phyloP scores from a whole-genome alignment of 2,797 vertebrate species.

The Lophotriccus pileatus region DNA sequence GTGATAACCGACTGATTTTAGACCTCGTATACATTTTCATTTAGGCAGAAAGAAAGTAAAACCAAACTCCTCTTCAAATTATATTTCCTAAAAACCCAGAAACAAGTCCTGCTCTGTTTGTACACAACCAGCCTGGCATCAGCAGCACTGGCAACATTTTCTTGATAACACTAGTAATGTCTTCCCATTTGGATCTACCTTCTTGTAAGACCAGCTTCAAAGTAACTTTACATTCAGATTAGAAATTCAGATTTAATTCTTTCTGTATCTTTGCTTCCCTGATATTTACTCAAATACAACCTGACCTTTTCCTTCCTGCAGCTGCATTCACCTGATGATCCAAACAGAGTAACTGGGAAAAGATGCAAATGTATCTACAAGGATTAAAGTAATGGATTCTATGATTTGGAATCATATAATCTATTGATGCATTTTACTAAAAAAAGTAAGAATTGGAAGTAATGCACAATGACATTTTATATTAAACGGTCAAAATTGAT shows the following conservation, averaged over 20 bases:
- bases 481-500: neutral
- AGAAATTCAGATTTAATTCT: neutral
- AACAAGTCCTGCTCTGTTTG: neutral
- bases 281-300: neutral
- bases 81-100: neutral
- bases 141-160: neutral
- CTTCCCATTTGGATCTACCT: neutral
- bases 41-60: neutral
- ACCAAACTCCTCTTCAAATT: neutral
- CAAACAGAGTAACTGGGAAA: neutral
- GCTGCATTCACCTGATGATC: neutral
- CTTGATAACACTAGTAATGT: neutral
- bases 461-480: neutral
- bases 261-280: neutral
- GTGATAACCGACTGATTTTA: neutral
- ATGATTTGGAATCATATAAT: neutral
- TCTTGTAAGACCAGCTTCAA: neutral
- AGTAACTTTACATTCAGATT: neutral
- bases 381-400: neutral
- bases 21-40: neutral
- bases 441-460: neutral
- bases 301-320: neutral
- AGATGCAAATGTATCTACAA: neutral
- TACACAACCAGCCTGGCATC: neutral
- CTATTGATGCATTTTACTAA: neutral